Percentiles rank a stretch among this genome's conserved stretches.
Conservation (phyloP, 2,113 vertebrate species). For the Probosciger aterrimus region DNA sequence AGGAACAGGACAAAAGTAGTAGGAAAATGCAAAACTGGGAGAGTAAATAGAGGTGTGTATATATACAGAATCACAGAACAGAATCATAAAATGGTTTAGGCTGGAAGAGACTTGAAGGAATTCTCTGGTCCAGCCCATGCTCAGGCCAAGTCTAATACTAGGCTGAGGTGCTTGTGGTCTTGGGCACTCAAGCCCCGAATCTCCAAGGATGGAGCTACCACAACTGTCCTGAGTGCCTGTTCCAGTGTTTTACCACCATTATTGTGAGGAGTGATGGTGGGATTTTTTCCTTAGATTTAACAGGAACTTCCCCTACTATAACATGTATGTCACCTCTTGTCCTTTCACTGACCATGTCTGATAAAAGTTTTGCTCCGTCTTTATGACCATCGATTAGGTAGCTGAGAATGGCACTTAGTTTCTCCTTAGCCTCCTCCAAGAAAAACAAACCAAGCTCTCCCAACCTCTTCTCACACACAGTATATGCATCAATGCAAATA, state of each 20-base stretch:
- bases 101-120: background rate
- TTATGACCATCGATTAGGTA: background rate
- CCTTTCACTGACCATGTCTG: background rate
- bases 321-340: fast-evolving
- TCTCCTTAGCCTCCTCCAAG: background rate
- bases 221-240: background rate
- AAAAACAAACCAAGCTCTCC: fast-evolving
- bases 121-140: background rate
- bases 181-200: background rate
- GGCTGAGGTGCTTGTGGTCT: background rate
- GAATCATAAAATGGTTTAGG: background rate
- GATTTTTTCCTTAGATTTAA: background rate
- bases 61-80: background rate
- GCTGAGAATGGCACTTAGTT: background rate
- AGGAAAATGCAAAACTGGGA: background rate
- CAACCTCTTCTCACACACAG: background rate
- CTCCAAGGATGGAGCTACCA: background rate
- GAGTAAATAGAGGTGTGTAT: background rate
- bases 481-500: background rate
- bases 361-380: background rate
- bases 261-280: background rate
- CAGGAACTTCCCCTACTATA: background rate
- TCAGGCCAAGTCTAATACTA: background rate
- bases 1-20: background rate
- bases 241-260: background rate